phyloP scores from a whole-genome alignment of 2,113 vertebrate species.

The Podarcis muralis region DNA sequence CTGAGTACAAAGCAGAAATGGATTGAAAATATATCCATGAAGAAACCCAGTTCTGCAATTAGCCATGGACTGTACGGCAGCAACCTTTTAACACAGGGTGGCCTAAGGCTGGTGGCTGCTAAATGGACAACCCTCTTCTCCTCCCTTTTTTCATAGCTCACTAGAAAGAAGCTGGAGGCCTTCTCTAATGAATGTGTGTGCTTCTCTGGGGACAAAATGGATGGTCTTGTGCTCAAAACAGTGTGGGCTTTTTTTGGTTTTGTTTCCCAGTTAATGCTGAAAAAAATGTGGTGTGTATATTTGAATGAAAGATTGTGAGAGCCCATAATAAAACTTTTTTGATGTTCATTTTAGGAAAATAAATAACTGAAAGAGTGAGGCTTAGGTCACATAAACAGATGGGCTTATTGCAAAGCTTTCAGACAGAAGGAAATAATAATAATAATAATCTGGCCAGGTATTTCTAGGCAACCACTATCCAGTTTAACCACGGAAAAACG shows the following conservation, averaged over 20 bases:
- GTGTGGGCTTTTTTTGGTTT: neutral
- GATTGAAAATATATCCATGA: neutral
- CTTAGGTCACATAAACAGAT: conserved; percentile 45
- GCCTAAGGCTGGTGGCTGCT: too few species aligned
- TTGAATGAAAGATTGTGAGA: conserved; percentile 40
- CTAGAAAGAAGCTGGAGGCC: conserved; percentile 9
- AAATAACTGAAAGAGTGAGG: conserved; percentile 60
- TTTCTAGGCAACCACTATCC: too few species aligned
- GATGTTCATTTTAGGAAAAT: conserved; percentile 50
- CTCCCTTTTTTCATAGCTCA: neutral
- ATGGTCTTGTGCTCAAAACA: conserved; percentile 28
- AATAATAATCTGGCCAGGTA: neutral
- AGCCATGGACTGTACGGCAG: neutral
- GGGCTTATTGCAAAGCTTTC: too few species aligned
- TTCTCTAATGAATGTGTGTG: conserved; percentile 17
- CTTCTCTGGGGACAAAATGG: conserved; percentile 54
- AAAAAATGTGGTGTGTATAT: conserved; percentile 40
- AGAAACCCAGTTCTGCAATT: too few species aligned
- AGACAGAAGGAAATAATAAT: too few species aligned
- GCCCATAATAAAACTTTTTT: conserved; percentile 28
- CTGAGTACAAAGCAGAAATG: neutral
- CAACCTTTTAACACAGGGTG: neutral
- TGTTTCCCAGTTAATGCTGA: conserved; percentile 50
- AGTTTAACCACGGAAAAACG: too few species aligned
- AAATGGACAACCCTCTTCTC: neutral